phyloP scores from a whole-genome alignment of 2,797 vertebrate species.

The Delichon dasypus region DNA sequence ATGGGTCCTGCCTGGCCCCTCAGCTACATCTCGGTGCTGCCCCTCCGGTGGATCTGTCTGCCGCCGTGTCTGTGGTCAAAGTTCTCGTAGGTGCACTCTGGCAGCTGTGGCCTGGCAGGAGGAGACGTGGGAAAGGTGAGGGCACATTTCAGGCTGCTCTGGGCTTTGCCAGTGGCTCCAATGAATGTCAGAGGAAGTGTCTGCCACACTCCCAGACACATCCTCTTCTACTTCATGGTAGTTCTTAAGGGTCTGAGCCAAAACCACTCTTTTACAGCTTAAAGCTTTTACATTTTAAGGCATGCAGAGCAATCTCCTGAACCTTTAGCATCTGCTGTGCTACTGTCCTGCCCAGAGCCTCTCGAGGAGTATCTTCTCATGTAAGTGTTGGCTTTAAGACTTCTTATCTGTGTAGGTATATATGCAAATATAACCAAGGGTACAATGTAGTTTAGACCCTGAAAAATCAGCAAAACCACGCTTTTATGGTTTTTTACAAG shows the following conservation, averaged over 20 bases:
- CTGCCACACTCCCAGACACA: accelerated
- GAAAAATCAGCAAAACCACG: background rate
- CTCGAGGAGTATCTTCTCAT: background rate
- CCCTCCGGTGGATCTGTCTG: background rate
- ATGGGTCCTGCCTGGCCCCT: background rate
- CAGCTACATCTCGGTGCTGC: background rate
- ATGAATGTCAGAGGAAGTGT: accelerated
- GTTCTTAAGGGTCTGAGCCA: background rate
- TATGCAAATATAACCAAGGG: background rate
- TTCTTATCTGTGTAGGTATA: background rate
- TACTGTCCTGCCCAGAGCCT: background rate
- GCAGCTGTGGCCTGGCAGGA: constrained; percentile 63
- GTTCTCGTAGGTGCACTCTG: constrained; percentile 79
- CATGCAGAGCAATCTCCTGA: background rate
- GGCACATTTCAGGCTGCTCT: background rate
- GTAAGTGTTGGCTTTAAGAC: background rate
- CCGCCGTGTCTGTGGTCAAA: constrained; percentile 19
- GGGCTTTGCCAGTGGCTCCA: background rate
- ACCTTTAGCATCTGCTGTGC: background rate
- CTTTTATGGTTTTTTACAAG: background rate
- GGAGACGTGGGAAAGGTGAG: background rate
- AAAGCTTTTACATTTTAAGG: background rate
- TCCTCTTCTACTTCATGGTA: background rate
- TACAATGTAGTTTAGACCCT: background rate
- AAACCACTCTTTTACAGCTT: background rate